Conservation (phyloP, 1,140 invertebrate species). For the Hyles euphorbiae region DNA sequence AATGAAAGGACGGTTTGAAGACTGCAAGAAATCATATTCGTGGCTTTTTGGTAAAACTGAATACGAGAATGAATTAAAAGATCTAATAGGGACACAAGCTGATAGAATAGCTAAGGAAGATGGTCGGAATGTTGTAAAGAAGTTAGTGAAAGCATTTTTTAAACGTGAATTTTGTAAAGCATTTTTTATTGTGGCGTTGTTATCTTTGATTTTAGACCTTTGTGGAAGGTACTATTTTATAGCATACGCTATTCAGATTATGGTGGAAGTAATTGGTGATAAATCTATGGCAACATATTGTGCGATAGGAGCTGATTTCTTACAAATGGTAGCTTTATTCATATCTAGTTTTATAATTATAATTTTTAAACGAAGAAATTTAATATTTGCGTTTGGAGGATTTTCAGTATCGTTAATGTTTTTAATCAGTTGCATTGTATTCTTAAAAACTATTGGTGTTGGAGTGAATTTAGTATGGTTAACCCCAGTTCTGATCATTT, state of each 20-base stretch:
- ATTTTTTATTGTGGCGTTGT: slow-evolving; percentile 26
- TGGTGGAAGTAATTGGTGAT: slow-evolving; percentile 30
- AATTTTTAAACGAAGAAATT: slow-evolving; percentile 29
- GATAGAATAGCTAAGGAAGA: slow-evolving; percentile 1
- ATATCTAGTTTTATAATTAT: slow-evolving; percentile 28
- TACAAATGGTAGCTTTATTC: slow-evolving; percentile 26
- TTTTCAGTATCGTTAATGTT: slow-evolving; percentile 30
- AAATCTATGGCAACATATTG: slow-evolving; percentile 31
- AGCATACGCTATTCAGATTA: slow-evolving; percentile 36
- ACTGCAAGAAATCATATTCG: slow-evolving; percentile 22
- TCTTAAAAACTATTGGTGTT: slow-evolving; percentile 14
- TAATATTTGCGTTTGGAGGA: slow-evolving; percentile 29
- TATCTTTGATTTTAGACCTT: slow-evolving; percentile 32
- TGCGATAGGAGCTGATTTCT: slow-evolving; percentile 30
- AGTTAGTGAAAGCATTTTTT: slow-evolving; percentile 1
- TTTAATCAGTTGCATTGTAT: slow-evolving; percentile 24
- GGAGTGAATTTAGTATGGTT: slow-evolving; percentile 22
- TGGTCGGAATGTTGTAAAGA: background rate
- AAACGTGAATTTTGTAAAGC: slow-evolving; percentile 34
- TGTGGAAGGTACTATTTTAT: slow-evolving; percentile 35
- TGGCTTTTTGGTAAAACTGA: slow-evolving; percentile 28
- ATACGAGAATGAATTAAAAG: slow-evolving; percentile 21
- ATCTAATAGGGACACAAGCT: slow-evolving; percentile 17
- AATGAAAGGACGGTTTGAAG: slow-evolving; percentile 27
- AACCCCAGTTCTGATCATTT: slow-evolving; percentile 25